Base-by-base conservation (phyloP, 2,888 invertebrate species). In the Dorcus parallelipipedus region DNA sequence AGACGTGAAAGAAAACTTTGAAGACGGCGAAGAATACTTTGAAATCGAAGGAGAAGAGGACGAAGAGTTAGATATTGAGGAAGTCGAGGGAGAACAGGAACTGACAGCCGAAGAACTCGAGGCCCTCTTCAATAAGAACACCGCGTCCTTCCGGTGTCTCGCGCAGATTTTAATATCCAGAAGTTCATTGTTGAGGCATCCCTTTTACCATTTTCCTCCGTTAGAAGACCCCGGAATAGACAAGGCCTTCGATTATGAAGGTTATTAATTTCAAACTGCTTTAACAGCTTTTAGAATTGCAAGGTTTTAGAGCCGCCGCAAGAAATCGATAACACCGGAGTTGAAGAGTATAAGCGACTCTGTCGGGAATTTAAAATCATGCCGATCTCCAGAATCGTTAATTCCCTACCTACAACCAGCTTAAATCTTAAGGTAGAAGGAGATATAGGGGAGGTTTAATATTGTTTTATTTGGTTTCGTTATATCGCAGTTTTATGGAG, bases 141-240 rank as follows among this genome's bases (percentile, higher is more conserved):
- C 76, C 1, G 59, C 64, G 49, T 78, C 78, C 2, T 78, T 77
- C 60, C 67, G 67, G 64, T 79, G 78, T 63, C 63, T 79, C 14
- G 71, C 71, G n/a, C 76, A 79, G 65, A 56, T 73, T 42, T 49
- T 72, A 4, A 62, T 77, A 66, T 82, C 72, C 71, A 79, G 69
- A 76, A 83, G 79, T 79, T 83, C 73, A 72, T 75, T 64, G 70
- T 74, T 75, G 75, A 79, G 66, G 72, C 75, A 65, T 79, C 81
- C 70, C 70, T 75, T 83, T 26, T 84, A 83, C 58, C 77, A 70
- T 50, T 78, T 79, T 67, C 77, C 79, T 3, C 73, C 72, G 9
- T 52, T 76, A 5, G 67, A 68, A 51, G 76, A 80, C 69, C 79
- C 79, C 9, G 78, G 78, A 49, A 71, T 79, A 41, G 74, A 76